These are phyloP conservation scores for Drosophila infuscata DNA, from an alignment of 2,888 invertebrate genomes.

Conservation along the genomic window DNA sequence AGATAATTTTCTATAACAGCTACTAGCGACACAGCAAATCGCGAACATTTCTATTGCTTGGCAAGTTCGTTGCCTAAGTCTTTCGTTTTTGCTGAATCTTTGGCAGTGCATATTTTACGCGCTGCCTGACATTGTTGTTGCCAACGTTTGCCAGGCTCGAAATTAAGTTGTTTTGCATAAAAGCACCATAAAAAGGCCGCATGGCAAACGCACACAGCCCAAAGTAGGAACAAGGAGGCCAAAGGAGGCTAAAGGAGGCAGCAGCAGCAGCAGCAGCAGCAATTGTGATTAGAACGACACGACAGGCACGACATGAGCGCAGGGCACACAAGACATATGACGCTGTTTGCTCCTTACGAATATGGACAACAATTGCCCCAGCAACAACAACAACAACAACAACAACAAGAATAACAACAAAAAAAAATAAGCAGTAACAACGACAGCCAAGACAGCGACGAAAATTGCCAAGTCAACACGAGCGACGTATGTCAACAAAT, in stretches of 20 bases:
- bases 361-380: conserved; percentile 77
- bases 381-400: conserved; percentile 21
- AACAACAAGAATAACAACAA: conserved; percentile 11
- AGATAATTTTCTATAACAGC: conserved; percentile 80
- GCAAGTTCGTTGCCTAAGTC: conserved; percentile 71
- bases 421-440: conserved; percentile 5
- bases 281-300: conserved; percentile 81
- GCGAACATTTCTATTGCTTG: conserved; percentile 62
- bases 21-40: conserved; percentile 63
- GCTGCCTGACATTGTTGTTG: conserved; percentile 62
- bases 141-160: conserved; percentile 49
- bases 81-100: conserved; percentile 54
- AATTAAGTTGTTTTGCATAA: conserved; percentile 82
- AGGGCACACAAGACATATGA: conserved; percentile 75
- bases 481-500: conserved; percentile 82
- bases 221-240: conserved; percentile 23
- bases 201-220: conserved; percentile 52
- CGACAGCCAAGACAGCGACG: conserved; percentile 36
- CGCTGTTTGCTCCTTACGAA: conserved; percentile 65
- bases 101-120: conserved; percentile 75
- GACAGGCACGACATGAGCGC: conserved; percentile 78
- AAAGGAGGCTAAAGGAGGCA: conserved; percentile 15
- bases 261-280: conserved; percentile 32
- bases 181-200: conserved; percentile 80
- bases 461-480: conserved; percentile 79